These are phyloP conservation scores for Pholis gunnellus DNA, from an alignment of 2,113 vertebrate genomes.

Conservation along the genomic window DNA sequence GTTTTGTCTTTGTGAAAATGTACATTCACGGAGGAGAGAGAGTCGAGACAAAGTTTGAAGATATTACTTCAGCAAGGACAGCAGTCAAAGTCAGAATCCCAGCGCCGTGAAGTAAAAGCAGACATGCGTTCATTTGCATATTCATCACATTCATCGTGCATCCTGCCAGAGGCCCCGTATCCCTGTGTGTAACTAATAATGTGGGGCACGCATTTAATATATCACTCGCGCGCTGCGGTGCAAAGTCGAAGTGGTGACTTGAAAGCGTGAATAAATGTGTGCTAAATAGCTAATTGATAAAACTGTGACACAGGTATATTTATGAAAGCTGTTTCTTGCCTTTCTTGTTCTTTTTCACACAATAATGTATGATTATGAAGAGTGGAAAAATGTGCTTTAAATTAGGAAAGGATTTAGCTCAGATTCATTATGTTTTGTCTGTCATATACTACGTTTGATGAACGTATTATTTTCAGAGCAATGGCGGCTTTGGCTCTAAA, in stretches of 20 bases:
- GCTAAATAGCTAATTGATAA: constrained; percentile 19
- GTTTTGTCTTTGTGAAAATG: not conserved
- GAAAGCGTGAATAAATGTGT: constrained; percentile 11
- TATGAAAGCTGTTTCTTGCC: not conserved
- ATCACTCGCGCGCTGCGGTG: constrained; percentile 22
- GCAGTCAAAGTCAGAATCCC: constrained; percentile 50
- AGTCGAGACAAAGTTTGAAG: constrained; percentile 1
- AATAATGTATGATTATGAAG: not conserved
- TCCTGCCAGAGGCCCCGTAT: constrained; percentile 41
- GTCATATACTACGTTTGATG: not conserved
- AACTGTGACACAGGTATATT: not conserved
- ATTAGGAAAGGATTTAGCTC: not conserved
- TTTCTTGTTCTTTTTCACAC: not conserved
- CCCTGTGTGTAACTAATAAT: constrained; percentile 28
- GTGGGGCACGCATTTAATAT: constrained; percentile 30
- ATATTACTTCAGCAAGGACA: constrained; percentile 39
- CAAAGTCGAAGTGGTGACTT: constrained; percentile 23
- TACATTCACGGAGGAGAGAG: not conserved
- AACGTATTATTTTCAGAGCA: not conserved
- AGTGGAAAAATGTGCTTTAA: not conserved
- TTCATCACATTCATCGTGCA: constrained; percentile 44
- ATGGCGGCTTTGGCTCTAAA: not conserved
- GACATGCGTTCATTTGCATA: constrained; percentile 49
- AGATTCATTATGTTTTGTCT: constrained; percentile 2
- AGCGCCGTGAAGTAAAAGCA: constrained; percentile 33